These are phyloP conservation scores for Ceyx margarethae DNA, from an alignment of 2,113 vertebrate genomes.

Conservation along the genomic window DNA sequence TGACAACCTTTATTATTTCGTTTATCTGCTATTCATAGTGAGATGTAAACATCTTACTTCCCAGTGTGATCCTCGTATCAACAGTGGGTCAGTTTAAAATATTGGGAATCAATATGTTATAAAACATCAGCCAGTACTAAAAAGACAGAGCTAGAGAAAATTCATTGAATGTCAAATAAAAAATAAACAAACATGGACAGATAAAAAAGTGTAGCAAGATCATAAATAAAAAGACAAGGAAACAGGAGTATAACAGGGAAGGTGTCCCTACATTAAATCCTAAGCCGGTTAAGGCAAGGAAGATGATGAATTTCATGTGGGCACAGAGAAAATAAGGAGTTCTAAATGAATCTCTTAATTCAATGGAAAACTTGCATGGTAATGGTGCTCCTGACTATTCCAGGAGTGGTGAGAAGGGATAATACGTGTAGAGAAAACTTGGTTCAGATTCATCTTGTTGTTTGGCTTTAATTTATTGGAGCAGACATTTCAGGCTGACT, in stretches of 20 bases:
- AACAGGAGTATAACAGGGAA: slow-evolving; percentile 54
- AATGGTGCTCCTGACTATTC: neutral
- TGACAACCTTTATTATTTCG: slow-evolving; percentile 79
- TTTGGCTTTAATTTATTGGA: slow-evolving; percentile 23
- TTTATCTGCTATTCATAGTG: slow-evolving; percentile 76
- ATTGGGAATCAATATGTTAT: slow-evolving; percentile 81
- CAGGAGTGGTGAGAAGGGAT: neutral
- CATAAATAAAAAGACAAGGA: slow-evolving; percentile 62
- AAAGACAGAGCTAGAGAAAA: slow-evolving; percentile 70
- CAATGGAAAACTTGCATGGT: slow-evolving; percentile 32
- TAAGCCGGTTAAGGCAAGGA: slow-evolving; percentile 21
- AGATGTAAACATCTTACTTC: slow-evolving; percentile 81
- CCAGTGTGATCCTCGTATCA: slow-evolving; percentile 74
- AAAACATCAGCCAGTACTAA: slow-evolving; percentile 71
- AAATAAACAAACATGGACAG: slow-evolving; percentile 71
- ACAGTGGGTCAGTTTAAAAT: slow-evolving; percentile 77
- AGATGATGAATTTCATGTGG: slow-evolving; percentile 27
- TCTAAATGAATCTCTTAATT: slow-evolving; percentile 13
- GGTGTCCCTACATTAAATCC: slow-evolving; percentile 27
- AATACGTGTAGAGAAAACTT: neutral
- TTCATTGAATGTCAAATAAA: slow-evolving; percentile 74
- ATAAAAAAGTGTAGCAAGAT: slow-evolving; percentile 67
- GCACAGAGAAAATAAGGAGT: slow-evolving; percentile 7
- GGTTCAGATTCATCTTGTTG: neutral
- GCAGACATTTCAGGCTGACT: slow-evolving; percentile 4